Percentiles rank a stretch among this genome's conserved stretches.
Conservation (phyloP, 2,888 invertebrate genomes). For the Leucophenga maculata region DNA sequence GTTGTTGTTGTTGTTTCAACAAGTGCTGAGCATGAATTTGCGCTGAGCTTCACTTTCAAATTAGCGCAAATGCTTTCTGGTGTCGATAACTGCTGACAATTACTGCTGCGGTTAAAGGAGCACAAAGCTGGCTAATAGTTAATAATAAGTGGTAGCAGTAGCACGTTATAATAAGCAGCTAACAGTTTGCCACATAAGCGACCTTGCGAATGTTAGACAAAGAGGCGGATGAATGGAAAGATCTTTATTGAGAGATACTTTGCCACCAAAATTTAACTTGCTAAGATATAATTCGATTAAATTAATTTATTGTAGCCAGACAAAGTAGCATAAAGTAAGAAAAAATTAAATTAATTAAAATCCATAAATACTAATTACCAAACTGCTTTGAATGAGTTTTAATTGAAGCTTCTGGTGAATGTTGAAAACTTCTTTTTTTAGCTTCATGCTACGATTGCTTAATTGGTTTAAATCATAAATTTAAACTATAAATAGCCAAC, state of each 20-base stretch:
- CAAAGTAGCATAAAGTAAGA: neutral
- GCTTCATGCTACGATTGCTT: neutral
- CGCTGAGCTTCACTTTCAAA: conserved; percentile 55
- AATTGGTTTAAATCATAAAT: neutral
- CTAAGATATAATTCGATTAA: neutral
- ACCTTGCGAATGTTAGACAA: neutral
- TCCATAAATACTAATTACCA: neutral
- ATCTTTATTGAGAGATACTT: neutral
- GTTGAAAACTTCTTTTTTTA: neutral
- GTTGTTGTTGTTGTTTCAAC: conserved; percentile 45
- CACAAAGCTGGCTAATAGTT: neutral
- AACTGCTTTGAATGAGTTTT: neutral
- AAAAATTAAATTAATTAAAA: neutral
- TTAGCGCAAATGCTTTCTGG: conserved; percentile 15
- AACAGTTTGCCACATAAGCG: neutral
- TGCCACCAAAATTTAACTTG: neutral
- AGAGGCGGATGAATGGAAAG: neutral
- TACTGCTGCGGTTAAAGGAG: conserved; percentile 40
- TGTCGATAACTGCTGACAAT: neutral
- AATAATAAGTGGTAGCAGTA: too few species aligned
- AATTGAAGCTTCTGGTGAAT: neutral
- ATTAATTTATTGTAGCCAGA: conserved; percentile 8
- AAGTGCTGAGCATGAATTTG: conserved; percentile 42
- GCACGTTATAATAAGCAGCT: neutral
- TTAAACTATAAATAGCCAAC: conserved; percentile 8